Evolutionary conservation across 2,888 invertebrate genomes (phyloP), one percentile per base, ranked within the genome.

Genomic region (Oscheius onirici): DNA sequence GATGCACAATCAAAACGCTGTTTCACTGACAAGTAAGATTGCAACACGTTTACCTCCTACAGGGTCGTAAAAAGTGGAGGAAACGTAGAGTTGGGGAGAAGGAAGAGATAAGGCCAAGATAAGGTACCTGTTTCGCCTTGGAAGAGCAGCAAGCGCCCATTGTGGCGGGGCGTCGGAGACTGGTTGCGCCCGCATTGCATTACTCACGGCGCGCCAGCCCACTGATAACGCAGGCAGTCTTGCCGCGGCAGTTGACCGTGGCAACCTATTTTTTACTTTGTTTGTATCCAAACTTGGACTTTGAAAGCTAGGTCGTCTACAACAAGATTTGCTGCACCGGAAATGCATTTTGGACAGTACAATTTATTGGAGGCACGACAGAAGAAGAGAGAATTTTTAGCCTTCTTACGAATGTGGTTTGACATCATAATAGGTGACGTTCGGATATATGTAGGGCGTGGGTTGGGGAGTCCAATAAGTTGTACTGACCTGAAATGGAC

Each of bases 81-180:
- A 46, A 46, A 46, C 46, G 20, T 55, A 28, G n/a, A 26, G 13
- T 26, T 55, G 24, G 10, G 8, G n/a, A 55, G 55, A 24, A 26
- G 22, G 55, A 41, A 43, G 34, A 63, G 63, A 63, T 63, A 63
- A 63, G 63, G 17, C 26, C 20, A 49, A 63, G 49, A 63, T 63
- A 77, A 73, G 76, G 76, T 71, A 72, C 68, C 67, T 74, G 76
- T 65, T 78, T 75, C 66, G 75, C 73, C 66, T 79, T 79, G 51
- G 73, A 72, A 72, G 79, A 79, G 75, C 79, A 79, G 74, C 79
- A 79, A 49, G 79, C 76, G 70, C 79, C 79, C 79, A 79, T 79
- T 71, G 74, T 70, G 70, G 63, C 52, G 54, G 63, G 69, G 51
- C 72, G 57, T 60, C 43, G 63, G 26, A 70, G 70, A 70, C 70